Evolutionary conservation across 2,888 invertebrate genomes (phyloP), one percentile per base, ranked within the genome.

Genomic region (Folsomia manolachei): DNA sequence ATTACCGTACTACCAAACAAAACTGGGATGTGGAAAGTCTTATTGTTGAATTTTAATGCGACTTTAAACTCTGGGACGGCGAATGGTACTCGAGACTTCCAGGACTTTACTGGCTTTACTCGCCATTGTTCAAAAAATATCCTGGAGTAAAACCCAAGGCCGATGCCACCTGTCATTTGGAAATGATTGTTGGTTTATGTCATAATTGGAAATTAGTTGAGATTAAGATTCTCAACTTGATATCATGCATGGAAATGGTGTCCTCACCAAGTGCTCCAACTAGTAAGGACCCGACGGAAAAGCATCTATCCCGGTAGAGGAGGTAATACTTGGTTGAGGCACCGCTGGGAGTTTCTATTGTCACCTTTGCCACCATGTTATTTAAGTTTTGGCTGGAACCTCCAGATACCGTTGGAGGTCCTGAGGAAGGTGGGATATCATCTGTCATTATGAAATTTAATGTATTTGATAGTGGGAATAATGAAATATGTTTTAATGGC

Each of bases 281-380:
- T 11, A 24, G 4, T 19, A 63, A 9, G 4, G 63, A 63, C 9
- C 63, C 63, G 9, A 63, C 11, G 7, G 63, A 63, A n/a, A 24
- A 63, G 25, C 63, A 63, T 9, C n/a, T 4, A 63, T 63, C 63
- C 25, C 63, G 4, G 25, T 63, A 63, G 7, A 63, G 25, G 9
- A 24, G 7, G 63, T 63, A 63, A 25, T 63, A 63, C 25, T 63
- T 63, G 4, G 63, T 24, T 9, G 63, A 24, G 7, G 63, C 9
- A 7, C 63, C 63, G 25, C n/a, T 63, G 4, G 24, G 9, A 4
- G 63, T 63, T 24, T 63, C 63, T 19, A 63, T 63, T 63, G 63
- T 63, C 24, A 63, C 63, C 25, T 63, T 63, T 24, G 63, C 63
- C 7, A 63, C 63, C n/a, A n/a, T n/a, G n/a, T n/a, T n/a, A 25